These are phyloP conservation scores for Diadophis punctatus DNA, from an alignment of 2,113 vertebrate genomes.

Conservation along the genomic window DNA sequence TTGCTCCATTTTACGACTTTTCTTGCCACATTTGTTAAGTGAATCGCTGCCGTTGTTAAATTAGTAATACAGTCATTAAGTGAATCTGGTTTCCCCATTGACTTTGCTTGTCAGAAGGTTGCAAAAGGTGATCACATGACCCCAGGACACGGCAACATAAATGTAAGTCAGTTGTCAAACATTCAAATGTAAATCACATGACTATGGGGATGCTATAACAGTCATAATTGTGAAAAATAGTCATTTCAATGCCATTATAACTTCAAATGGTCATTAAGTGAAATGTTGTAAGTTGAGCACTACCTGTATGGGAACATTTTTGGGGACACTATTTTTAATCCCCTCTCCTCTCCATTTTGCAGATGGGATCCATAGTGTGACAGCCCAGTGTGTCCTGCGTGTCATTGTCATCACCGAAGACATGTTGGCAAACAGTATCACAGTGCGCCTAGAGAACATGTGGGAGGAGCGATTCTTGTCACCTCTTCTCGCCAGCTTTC, in stretches of 20 bases:
- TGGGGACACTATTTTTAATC: neutral
- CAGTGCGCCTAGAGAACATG: conserved; percentile 96
- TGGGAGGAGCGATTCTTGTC: conserved; percentile 98
- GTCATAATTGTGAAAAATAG: neutral
- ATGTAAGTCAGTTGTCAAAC: neutral
- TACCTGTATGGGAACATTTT: neutral
- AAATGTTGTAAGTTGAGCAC: neutral
- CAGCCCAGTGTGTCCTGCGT: conserved; percentile 87
- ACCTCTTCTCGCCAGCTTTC: conserved; percentile 83
- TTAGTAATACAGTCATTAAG: neutral
- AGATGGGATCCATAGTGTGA: conserved; percentile 94
- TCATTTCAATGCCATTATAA: neutral
- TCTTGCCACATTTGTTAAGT: neutral
- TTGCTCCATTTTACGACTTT: neutral
- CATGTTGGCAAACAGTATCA: conserved; percentile 95
- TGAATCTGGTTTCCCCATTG: neutral
- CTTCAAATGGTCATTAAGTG: neutral
- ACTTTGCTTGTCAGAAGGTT: neutral
- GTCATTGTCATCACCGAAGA: conserved; percentile 98
- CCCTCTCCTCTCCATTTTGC: conserved; percentile 5
- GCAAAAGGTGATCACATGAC: neutral
- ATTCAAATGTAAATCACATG: neutral
- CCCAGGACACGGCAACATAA: neutral
- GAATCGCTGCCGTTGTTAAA: neutral
- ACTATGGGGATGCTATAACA: neutral